Evolutionary conservation across 1,140 invertebrate genomes (phyloP).

Genomic region (Tetramorium alpestre): DNA sequence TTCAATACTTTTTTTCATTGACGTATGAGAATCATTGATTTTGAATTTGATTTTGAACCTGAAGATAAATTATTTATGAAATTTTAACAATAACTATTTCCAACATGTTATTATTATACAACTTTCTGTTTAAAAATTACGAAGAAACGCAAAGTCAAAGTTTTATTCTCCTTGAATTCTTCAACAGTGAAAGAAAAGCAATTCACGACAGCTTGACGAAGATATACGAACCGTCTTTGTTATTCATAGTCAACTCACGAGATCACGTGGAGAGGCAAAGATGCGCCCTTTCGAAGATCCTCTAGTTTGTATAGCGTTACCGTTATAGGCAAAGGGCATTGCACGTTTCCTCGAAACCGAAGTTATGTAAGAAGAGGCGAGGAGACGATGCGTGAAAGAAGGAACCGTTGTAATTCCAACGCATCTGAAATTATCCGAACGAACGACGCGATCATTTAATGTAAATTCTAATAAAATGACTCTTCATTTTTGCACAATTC

Average conservation of each 20-base stretch:
- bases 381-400: constrained; percentile 41
- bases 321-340: constrained; percentile 69
- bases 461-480: not conserved
- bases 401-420: constrained; percentile 43
- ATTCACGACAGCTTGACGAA: not conserved
- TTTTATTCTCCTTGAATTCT: not conserved
- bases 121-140: not conserved
- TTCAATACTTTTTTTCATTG: not conserved
- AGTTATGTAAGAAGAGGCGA: constrained; percentile 24
- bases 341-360: constrained; percentile 65
- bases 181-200: not conserved
- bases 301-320: constrained; percentile 42
- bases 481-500: not conserved
- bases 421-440: not conserved
- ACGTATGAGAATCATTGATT: not conserved
- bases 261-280: not conserved
- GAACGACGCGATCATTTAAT: not conserved
- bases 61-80: constrained; percentile 24
- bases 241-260: constrained; percentile 2
- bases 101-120: not conserved
- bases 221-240: not conserved
- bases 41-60: not conserved
- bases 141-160: not conserved
- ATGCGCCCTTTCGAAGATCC: constrained; percentile 20
- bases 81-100: not conserved